Evolutionary conservation across 2,888 invertebrate species (phyloP).

Genomic region (Mythimna albipuncta): DNA sequence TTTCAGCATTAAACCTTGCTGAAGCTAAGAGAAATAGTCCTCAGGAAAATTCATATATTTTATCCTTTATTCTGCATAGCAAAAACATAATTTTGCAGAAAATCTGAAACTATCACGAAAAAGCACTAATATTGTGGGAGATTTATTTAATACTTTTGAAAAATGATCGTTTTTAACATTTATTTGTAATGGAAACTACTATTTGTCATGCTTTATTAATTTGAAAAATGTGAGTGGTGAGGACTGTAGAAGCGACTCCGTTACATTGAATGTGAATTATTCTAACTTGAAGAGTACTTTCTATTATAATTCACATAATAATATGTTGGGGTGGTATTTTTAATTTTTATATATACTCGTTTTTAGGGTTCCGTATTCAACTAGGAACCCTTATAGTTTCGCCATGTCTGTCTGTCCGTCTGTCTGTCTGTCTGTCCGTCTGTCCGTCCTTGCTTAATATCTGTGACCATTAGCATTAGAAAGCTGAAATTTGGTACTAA

Average conservation of each 20-base stretch:
- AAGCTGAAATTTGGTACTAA: too few relatives aligned
- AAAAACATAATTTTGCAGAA: conserved; percentile 44
- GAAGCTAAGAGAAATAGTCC: conserved; percentile 71
- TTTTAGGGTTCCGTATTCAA: too few relatives aligned
- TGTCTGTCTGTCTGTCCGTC: too few relatives aligned
- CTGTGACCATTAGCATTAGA: too few relatives aligned
- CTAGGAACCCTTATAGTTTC: too few relatives aligned
- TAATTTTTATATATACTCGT: too few relatives aligned
- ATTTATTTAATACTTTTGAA: conserved; percentile 37
- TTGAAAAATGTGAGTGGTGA: background rate
- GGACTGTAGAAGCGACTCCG: background rate
- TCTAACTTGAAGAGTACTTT: too few relatives aligned
- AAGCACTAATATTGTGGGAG: conserved; percentile 24
- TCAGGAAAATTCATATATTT: conserved; percentile 63
- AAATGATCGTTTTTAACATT: conserved; percentile 9
- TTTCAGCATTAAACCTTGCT: conserved; percentile 74
- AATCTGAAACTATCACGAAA: conserved; percentile 51
- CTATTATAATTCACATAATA: too few relatives aligned
- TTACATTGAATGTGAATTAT: background rate
- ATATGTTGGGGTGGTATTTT: too few relatives aligned
- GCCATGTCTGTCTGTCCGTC: too few relatives aligned
- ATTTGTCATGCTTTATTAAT: conserved; percentile 12
- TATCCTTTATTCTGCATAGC: conserved; percentile 52
- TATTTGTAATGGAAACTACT: conserved; percentile 7
- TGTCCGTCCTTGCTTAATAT: too few relatives aligned